phyloP scores from a whole-genome alignment of 1,140 invertebrate species.

The Medauroidea extradentata region DNA sequence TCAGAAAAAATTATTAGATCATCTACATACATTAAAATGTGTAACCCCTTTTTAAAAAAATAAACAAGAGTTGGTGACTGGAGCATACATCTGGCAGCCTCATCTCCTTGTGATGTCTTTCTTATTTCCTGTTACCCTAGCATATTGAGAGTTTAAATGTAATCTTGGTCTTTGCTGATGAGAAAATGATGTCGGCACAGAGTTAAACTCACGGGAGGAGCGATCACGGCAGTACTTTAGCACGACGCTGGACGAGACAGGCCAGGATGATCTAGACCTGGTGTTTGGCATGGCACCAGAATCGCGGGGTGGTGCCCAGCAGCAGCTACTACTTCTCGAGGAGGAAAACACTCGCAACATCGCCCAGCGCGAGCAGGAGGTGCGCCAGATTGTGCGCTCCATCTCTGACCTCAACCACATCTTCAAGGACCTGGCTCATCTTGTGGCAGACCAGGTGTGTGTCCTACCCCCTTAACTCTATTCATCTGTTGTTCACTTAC shows the following conservation, averaged over 20 bases:
- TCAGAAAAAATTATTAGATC: too few relatives aligned
- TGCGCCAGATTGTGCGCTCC: conserved; percentile 84
- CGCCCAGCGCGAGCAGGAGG: conserved; percentile 80
- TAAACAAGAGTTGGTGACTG: too few relatives aligned
- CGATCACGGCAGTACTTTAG: conserved; percentile 81
- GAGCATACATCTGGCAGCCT: too few relatives aligned
- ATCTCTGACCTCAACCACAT: conserved; percentile 92
- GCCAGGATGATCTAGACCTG: conserved; percentile 19
- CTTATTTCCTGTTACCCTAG: too few relatives aligned
- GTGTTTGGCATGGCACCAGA: conserved; percentile 27
- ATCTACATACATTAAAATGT: too few relatives aligned
- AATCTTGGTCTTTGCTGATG: too few relatives aligned
- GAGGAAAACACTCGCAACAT: conserved; percentile 77
- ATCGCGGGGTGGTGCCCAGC: conserved; percentile 44
- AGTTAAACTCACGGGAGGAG: conserved; percentile 83
- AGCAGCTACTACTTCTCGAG: conserved; percentile 71
- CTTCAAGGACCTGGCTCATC: conserved; percentile 70
- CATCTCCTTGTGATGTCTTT: too few relatives aligned
- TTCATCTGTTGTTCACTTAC: too few relatives aligned
- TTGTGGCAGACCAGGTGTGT: conserved; percentile 59
- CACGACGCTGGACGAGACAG: conserved; percentile 23
- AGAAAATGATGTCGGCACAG: conserved; percentile 34
- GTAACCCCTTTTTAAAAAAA: too few relatives aligned
- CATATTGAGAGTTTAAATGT: too few relatives aligned
- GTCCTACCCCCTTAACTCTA: not conserved